phyloP scores from a whole-genome alignment of 2,113 vertebrate genomes.

The Chaenogobius annularis region DNA sequence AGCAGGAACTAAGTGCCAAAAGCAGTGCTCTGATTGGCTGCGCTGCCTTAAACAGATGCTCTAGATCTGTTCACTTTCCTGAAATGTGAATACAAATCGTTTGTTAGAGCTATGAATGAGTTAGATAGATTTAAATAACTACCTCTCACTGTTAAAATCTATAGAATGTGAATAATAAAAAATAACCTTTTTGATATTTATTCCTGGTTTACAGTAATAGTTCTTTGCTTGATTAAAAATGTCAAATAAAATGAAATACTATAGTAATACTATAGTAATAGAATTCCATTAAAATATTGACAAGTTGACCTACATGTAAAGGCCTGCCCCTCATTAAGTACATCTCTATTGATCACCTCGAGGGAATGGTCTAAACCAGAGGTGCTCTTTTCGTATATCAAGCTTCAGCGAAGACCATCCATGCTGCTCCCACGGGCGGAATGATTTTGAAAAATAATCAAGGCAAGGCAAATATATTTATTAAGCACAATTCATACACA shows the following conservation, averaged over 20 bases:
- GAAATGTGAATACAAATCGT: no score
- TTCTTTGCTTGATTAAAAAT: neutral
- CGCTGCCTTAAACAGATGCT: no score
- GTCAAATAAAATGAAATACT: neutral
- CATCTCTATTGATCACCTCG: slow-evolving; percentile 14
- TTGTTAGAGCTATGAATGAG: no score
- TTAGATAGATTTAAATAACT: no score
- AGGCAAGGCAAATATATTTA: no score
- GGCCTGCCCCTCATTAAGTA: slow-evolving; percentile 17
- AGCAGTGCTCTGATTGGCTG: no score
- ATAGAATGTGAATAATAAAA: neutral
- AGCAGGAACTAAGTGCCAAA: no score
- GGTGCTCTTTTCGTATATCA: slow-evolving; percentile 26
- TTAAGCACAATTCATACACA: no score
- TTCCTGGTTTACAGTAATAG: neutral
- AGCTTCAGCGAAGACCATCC: slow-evolving; percentile 25
- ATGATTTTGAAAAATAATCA: neutral
- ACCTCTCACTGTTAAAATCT: no score
- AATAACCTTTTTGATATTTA: neutral
- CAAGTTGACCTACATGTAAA: slow-evolving; percentile 5
- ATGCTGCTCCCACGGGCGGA: slow-evolving; percentile 13
- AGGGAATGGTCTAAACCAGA: slow-evolving; percentile 21
- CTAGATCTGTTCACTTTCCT: no score
- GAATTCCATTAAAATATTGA: slow-evolving; percentile 2
- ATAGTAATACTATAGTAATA: no score